Percentiles rank a stretch among this genome's conserved stretches.
phyloP scores from a whole-genome alignment of 2,797 vertebrate genomes.

The Scolopax rusticola region DNA sequence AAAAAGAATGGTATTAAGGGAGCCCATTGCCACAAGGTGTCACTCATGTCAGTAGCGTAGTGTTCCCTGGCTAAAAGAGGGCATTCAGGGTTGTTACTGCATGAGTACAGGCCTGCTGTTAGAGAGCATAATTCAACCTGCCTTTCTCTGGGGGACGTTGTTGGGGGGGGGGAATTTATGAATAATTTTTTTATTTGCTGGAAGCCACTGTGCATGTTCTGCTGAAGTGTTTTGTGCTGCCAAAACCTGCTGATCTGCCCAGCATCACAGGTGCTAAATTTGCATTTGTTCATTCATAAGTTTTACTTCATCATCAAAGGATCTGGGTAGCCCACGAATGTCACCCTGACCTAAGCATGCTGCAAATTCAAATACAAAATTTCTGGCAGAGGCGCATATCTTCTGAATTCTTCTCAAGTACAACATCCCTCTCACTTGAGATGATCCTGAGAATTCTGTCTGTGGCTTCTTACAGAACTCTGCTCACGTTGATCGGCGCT shows the following conservation, averaged over 20 bases:
- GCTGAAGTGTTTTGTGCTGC: not conserved
- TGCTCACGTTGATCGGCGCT: constrained; percentile 88
- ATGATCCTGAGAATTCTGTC: not conserved
- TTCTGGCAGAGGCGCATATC: not conserved
- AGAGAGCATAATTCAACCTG: not conserved
- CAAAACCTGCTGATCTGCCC: not conserved
- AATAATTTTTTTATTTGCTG: not conserved
- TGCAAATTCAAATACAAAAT: not conserved
- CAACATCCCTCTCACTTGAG: not conserved
- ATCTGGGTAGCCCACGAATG: not conserved
- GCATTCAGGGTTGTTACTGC: not conserved
- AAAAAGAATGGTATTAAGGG: not conserved
- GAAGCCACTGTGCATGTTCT: not conserved
- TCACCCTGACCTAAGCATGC: not conserved
- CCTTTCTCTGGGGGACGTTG: not conserved
- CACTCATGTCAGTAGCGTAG: constrained; percentile 20
- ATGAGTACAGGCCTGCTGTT: not conserved
- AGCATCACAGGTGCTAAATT: not conserved
- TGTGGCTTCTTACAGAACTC: constrained; percentile 82
- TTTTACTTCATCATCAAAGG: not conserved
- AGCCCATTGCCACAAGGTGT: constrained; percentile 42
- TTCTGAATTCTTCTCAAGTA: not conserved
- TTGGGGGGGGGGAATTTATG: not conserved
- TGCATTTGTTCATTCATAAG: not conserved
- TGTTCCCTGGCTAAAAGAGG: not conserved